A percentile compares a stretch with the other conserved stretches of the same genome.
These are phyloP conservation scores for Lasioglossum calceatum DNA, from an alignment of 2,888 invertebrate genomes.

Conservation along the genomic window DNA sequence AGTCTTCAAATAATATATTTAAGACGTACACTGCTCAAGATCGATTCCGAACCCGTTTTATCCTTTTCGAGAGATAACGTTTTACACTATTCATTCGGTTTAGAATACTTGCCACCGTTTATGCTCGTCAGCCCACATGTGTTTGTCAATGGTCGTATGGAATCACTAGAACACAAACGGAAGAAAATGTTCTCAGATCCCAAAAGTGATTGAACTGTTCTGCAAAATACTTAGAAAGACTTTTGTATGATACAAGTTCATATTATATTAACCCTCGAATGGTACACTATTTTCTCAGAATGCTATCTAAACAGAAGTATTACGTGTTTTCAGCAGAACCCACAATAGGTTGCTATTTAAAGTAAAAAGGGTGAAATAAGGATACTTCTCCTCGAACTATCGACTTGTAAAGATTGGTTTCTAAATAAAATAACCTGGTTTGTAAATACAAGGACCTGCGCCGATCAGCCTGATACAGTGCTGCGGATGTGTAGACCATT, in stretches of 20 bases:
- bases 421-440: too few relatives aligned
- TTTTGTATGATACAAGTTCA: not conserved
- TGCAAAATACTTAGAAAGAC: not conserved
- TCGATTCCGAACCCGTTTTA: not conserved
- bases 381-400: too few relatives aligned
- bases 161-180: not conserved
- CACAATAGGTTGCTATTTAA: too few relatives aligned
- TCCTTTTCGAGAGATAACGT: too few relatives aligned
- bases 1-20: not conserved
- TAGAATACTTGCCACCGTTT: not conserved
- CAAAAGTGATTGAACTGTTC: not conserved
- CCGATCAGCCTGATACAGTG: too few relatives aligned
- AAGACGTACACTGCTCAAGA: not conserved
- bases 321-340: too few relatives aligned
- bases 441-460: not conserved
- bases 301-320: too few relatives aligned
- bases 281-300: not conserved
- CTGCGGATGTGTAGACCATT: too few relatives aligned
- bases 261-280: not conserved
- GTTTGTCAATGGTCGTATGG: not conserved
- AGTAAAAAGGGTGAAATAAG: too few relatives aligned
- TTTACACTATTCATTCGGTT: not conserved
- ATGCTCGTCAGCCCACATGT: not conserved
- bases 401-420: too few relatives aligned
- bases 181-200: not conserved